Evolutionary conservation across 2,888 invertebrate genomes (phyloP).

Genomic region (Philhelius pedissequus): DNA sequence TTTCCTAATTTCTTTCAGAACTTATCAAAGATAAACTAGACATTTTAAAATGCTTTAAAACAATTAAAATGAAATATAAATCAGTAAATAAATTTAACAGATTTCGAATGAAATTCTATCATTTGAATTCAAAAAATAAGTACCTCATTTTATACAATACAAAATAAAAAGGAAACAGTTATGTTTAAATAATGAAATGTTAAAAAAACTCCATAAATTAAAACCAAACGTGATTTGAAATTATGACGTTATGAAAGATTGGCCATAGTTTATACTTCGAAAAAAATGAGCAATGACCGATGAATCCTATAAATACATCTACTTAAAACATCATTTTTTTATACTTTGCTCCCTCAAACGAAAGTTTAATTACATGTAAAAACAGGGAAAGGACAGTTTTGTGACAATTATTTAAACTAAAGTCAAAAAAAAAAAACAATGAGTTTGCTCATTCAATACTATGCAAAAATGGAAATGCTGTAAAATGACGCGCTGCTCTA

Average conservation of each 20-base stretch:
- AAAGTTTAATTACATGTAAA: not conserved
- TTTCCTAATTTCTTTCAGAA: too few species aligned
- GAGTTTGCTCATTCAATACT: not conserved
- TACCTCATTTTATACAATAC: not conserved
- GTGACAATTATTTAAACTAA: not conserved
- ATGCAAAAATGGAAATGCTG: not conserved
- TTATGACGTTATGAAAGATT: too few species aligned
- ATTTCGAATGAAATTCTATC: not conserved
- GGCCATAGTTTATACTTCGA: too few species aligned
- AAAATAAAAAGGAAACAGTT: not conserved
- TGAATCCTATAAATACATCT: not conserved
- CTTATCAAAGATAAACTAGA: too few species aligned
- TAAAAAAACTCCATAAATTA: not conserved
- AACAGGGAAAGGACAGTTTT: not conserved
- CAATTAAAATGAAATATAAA: not conserved
- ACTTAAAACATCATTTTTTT: not conserved
- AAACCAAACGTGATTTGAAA: too few species aligned
- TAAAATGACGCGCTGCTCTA: not conserved
- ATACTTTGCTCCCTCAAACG: not conserved
- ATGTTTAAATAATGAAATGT: too few species aligned
- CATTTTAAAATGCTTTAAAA: too few species aligned
- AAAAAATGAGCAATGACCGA: not conserved
- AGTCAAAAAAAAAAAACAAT: not conserved
- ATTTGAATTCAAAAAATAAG: not conserved
- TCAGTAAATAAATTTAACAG: not conserved